Evolutionary conservation across 2,888 invertebrate genomes (phyloP), one percentile per base, ranked within the genome.

Genomic region (Anthrax anthrax): DNA sequence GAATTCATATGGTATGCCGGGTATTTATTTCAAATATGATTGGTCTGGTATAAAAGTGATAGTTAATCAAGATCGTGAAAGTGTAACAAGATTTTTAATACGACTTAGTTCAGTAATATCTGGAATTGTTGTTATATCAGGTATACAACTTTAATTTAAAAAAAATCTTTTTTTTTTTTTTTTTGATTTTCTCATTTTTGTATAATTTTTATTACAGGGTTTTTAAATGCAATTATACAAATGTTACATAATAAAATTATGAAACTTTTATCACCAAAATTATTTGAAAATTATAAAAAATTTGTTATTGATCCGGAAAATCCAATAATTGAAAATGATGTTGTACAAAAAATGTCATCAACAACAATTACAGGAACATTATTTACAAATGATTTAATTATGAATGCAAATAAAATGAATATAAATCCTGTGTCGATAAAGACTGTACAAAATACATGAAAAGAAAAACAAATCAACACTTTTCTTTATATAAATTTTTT

Each of bases 1-100:
- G 60, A 94, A 91, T 23, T 91, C 91, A 16, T 94, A 94, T 60
- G 95, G 95, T 1, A 81, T 89, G 18, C 89, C 95, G 0, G 96
- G 96, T 18, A 84, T 96, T 53, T 95, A 89, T 64, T 84, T 96
- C 57, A 94, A 94, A 65, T 96, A 96, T 64, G 94, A 96, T 58
- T 81, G 90, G 70, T 86, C 91, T 17, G 87, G 94, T 0, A 68
- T 96, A 39, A 88, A 87, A 71, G 83, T 96, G 8, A 76, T 78
- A 60, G 84, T 91, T 0, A 78, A 74, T 44, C 85, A 88, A 61
- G 81, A 88, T 60, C 73, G 83, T 48, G 88, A 89, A 55, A 77
- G 83, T 52, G 55, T 85, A 32, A 67, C 81, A 38, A 82, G 87
- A 63, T 91, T 97, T 63, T 71, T 84, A 47, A 79, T 94, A 41